phyloP scores from a whole-genome alignment of 2,113 vertebrate genomes.

The Prolemur simus region DNA sequence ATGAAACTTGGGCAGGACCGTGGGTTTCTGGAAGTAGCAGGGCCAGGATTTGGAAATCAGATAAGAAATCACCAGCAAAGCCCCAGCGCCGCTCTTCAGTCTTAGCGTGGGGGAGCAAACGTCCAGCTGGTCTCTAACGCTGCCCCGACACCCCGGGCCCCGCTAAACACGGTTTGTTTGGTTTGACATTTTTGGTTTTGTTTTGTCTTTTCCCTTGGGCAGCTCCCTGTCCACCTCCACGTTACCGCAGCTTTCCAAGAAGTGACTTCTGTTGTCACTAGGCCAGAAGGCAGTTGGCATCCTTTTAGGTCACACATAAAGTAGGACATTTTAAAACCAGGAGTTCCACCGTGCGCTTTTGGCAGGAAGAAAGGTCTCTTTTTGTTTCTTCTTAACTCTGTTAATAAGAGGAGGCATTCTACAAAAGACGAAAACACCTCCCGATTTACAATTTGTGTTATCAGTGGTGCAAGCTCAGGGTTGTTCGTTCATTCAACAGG shows the following conservation, averaged over 20 bases:
- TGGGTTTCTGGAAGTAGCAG: background rate
- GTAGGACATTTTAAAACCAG: background rate
- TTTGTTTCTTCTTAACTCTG: background rate
- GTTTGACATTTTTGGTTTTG: background rate
- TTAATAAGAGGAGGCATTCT: background rate
- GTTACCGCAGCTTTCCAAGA: constrained; percentile 31
- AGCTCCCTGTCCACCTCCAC: background rate
- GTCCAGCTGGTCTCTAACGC: accelerated
- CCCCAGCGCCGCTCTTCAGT: background rate
- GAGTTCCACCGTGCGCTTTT: background rate
- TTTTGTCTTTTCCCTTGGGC: too few species aligned
- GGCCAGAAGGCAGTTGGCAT: constrained; percentile 34
- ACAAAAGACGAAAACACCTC: background rate
- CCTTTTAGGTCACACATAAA: background rate
- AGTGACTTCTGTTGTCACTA: background rate
- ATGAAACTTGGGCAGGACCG: background rate
- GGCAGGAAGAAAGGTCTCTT: background rate
- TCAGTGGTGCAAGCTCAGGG: accelerated
- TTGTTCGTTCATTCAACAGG: background rate
- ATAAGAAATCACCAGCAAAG: too few species aligned
- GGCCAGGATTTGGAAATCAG: background rate
- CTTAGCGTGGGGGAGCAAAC: accelerated
- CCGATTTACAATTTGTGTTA: background rate
- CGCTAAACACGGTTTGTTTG: background rate
- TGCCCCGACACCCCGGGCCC: accelerated